These are phyloP conservation scores for Tethya wilhelma DNA, from an alignment of 37 sponge, comb jelly and placozoan genomes.

Conservation along the genomic window DNA sequence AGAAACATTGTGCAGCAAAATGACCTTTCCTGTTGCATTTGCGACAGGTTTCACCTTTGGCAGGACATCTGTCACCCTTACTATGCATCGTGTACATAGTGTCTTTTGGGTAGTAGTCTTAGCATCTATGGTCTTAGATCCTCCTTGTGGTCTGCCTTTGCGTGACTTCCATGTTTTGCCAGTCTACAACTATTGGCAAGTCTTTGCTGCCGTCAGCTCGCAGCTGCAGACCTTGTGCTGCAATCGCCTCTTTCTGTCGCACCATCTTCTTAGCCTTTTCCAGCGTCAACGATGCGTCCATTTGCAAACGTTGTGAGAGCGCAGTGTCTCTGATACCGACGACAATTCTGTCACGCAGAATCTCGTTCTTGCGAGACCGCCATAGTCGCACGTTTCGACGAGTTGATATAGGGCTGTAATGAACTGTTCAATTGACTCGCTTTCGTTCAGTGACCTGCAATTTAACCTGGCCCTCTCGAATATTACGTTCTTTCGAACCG, in stretches of 20 bases:
- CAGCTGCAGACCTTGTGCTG: constrained; percentile 27
- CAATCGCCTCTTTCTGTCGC: constrained; percentile 46
- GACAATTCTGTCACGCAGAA: too few species aligned
- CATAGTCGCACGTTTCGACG: constrained; percentile 18
- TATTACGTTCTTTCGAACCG: constrained; percentile 29
- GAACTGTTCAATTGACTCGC: constrained; percentile 28
- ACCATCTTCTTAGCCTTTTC: constrained; percentile 44
- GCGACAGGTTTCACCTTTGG: constrained; percentile 30
- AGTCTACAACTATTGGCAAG: too few species aligned
- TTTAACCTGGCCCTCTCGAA: constrained; percentile 36
- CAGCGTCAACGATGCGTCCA: constrained; percentile 38
- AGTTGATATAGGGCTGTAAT: constrained; percentile 11
- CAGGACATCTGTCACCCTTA: constrained; percentile 35
- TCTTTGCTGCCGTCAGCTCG: not conserved
- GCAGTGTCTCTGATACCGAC: constrained; percentile 41
- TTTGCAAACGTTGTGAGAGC: constrained; percentile 32
- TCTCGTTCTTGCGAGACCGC: too few species aligned
- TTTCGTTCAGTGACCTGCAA: not conserved
- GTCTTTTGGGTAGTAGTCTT: not conserved
- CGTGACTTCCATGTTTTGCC: too few species aligned
- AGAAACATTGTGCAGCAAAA: constrained; percentile 38
- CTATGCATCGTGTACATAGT: constrained; percentile 20
- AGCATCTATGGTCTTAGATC: not conserved
- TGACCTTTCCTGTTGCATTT: constrained; percentile 57
- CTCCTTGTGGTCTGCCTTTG: too few species aligned